Percentiles rank a stretch among this genome's conserved stretches.
phyloP scores from a whole-genome alignment of 2,797 vertebrate species.

The Peromyscus attwateri region DNA sequence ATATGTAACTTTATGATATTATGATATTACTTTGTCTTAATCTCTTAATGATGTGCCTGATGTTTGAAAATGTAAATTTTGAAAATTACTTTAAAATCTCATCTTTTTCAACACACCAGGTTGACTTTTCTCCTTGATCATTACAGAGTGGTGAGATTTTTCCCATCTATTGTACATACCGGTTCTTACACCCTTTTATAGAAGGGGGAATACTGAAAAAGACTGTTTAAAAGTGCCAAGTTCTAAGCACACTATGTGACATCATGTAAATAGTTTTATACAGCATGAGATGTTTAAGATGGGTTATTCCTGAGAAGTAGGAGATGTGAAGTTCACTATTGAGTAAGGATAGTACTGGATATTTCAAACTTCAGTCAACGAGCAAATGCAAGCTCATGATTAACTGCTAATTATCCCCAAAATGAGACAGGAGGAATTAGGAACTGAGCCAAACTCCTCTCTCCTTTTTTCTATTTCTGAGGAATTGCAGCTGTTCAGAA shows the following conservation, averaged over 20 bases:
- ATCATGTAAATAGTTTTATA: background rate
- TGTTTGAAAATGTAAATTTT: conserved; percentile 38
- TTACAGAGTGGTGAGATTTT: conserved; percentile 21
- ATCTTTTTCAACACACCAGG: background rate
- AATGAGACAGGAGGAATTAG: conserved; percentile 44
- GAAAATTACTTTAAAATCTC: background rate
- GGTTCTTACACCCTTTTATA: background rate
- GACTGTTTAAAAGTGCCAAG: background rate
- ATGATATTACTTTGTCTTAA: conserved; percentile 39
- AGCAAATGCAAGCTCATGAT: background rate
- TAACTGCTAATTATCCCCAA: background rate
- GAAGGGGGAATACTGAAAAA: background rate
- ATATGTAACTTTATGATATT: background rate
- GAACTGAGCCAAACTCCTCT: conserved; percentile 29
- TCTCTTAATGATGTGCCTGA: conserved; percentile 33
- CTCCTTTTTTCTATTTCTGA: conserved; percentile 35
- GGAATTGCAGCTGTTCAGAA: conserved; percentile 46
- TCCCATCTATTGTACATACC: background rate
- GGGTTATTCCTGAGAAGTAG: background rate
- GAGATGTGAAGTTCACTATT: conserved; percentile 44
- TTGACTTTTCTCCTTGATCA: background rate
- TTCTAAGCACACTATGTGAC: background rate
- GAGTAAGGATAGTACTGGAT: background rate
- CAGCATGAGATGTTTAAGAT: background rate
- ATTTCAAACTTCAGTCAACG: conserved; percentile 22